These are phyloP conservation scores for Caenorhabditis virilis DNA, from an alignment of 2,888 invertebrate species.

Conservation along the genomic window DNA sequence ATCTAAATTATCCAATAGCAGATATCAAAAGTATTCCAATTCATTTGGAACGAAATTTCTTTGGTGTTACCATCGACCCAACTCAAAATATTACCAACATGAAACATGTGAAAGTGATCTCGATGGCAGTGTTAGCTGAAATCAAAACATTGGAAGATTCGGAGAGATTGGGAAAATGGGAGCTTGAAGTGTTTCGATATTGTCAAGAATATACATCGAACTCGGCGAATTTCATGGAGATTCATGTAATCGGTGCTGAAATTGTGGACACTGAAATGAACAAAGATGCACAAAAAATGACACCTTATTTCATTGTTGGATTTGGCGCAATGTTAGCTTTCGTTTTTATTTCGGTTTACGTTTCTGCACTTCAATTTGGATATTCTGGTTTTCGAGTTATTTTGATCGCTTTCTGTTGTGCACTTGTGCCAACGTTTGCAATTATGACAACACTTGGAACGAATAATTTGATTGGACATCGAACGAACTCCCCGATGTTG, in stretches of 20 bases:
- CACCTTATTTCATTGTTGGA: conserved; percentile 59
- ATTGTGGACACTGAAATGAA: conserved; percentile 68
- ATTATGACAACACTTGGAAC: conserved; percentile 62
- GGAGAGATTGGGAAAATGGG: conserved; percentile 54
- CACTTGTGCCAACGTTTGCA: conserved; percentile 61
- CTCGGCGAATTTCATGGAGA: conserved; percentile 35
- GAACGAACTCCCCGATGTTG: conserved; percentile 63
- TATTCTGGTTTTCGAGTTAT: conserved; percentile 43
- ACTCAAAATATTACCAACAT: conserved; percentile 30
- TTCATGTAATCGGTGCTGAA: conserved; percentile 62
- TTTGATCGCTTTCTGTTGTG: conserved; percentile 54
- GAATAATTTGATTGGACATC: conserved; percentile 52
- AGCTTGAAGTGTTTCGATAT: conserved; percentile 54
- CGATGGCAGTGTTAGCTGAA: conserved; percentile 41
- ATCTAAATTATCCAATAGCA: conserved; percentile 59
- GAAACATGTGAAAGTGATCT: conserved; percentile 45
- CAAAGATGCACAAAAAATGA: conserved; percentile 61
- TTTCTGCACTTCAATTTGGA: conserved; percentile 43
- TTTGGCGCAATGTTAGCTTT: conserved; percentile 49
- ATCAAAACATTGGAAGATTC: conserved; percentile 49
- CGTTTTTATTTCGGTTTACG: conserved; percentile 28
- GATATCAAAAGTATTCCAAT: conserved; percentile 51
- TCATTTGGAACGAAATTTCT: conserved; percentile 65
- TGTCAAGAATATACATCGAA: conserved; percentile 35
- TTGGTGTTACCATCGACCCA: conserved; percentile 34